Conservation (phyloP, 2,888 invertebrate species). For the Ichneumoninae sp. region DNA sequence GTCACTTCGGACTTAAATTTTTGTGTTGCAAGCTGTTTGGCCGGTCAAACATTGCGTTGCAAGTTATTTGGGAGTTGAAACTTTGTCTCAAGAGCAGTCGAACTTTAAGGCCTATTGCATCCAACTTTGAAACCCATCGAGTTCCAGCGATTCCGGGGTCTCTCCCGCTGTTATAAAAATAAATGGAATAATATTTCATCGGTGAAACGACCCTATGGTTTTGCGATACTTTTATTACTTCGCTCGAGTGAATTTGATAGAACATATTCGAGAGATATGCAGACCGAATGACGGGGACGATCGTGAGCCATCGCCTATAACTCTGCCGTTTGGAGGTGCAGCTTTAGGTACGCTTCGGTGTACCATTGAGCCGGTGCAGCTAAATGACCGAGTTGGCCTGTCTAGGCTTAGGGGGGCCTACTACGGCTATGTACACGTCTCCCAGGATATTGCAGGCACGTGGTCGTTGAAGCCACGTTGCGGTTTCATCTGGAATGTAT, state of each 20-base stretch:
- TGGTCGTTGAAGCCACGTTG: constrained; percentile 50
- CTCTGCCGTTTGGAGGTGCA: constrained; percentile 9
- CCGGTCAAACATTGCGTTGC: neutral
- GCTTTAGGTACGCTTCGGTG: constrained; percentile 5
- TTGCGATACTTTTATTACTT: constrained; percentile 10
- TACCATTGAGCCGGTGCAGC: constrained; percentile 31
- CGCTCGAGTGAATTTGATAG: constrained; percentile 11
- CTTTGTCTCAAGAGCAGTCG: neutral
- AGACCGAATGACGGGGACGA: constrained; percentile 27
- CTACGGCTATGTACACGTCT: constrained; percentile 22
- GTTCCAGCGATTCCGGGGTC: neutral
- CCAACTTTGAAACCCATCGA: neutral
- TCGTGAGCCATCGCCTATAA: constrained; percentile 25
- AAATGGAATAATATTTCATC: constrained; percentile 31
- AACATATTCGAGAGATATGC: constrained; percentile 2
- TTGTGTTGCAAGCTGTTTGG: neutral
- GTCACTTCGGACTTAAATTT: neutral
- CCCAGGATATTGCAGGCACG: constrained; percentile 50
- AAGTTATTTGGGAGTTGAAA: neutral
- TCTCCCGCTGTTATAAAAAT: neutral
- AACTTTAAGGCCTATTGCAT: neutral
- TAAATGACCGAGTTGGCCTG: constrained; percentile 43
- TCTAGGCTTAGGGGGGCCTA: constrained; percentile 12
- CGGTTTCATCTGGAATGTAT: constrained; percentile 63
- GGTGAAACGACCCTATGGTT: neutral